Base-by-base conservation (phyloP, 92 coral and sea anemone species). In the Paragorgia papillata region DNA sequence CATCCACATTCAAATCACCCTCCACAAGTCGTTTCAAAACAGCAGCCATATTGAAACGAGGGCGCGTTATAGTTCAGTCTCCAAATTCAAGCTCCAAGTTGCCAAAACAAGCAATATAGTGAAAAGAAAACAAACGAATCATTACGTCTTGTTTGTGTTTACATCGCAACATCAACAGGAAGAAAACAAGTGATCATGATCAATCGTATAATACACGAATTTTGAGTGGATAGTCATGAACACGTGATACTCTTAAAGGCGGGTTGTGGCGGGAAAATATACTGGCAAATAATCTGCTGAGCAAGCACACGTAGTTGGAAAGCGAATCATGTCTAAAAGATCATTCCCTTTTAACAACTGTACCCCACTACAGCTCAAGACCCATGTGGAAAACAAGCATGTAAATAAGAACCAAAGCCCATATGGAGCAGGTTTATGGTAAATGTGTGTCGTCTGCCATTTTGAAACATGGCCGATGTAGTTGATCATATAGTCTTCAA, bases 341-440 rank as follows among this genome's bases (percentile, higher is more conserved):
- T 62, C 79, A 20, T 94, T 82, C 43, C 98, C 98, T 25, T 94
- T 94, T 54, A 67, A 86, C 17, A 74, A 62, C 80, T 69, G 73
- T 46, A 80, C 94, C 10, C 91, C 97, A 35, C 68, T 88, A 19
- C 94, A 88, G 80, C 79, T 87, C 74, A 94, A 94, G 85, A 94
- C 90, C n/a, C 97, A 91, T 51, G 81, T 94, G 9, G 85, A 83
- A 44, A 77, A 68, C 29, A 75, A 82, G 55, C 92, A 91, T 40
- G 82, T 93, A 14, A 90, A 53, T 27, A 71, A 88, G n/a, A 84
- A 85, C 69, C n/a, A 89, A 84, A 44, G 64, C 78, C 20, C 62
- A 87, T 30, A 74, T 86, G 92, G 51, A 68, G 19, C 76, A 81
- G 57, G 82, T 94, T 80, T 94, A 94, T 80, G 92, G 98, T 94